These are phyloP conservation scores for Drosophila kurseongensis DNA, from an alignment of 1,140 invertebrate species.

Conservation along the genomic window DNA sequence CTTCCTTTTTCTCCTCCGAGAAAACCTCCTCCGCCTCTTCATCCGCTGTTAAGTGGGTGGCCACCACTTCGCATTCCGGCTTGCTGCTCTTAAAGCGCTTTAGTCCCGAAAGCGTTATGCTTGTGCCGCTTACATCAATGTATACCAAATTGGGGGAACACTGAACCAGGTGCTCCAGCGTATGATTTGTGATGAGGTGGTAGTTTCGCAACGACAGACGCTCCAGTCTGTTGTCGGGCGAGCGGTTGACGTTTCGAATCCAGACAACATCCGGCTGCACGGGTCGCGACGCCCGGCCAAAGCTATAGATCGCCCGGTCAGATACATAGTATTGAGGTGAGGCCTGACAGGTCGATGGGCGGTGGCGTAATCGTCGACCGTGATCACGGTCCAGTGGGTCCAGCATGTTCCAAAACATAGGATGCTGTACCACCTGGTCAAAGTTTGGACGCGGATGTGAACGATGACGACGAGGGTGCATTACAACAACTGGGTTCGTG, in stretches of 20 bases:
- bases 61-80: slow-evolving; percentile 86
- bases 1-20: neutral
- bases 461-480: slow-evolving; percentile 52
- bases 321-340: slow-evolving; percentile 56
- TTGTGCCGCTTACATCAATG: slow-evolving; percentile 88
- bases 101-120: slow-evolving; percentile 86
- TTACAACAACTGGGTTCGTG: slow-evolving; percentile 33
- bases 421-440: slow-evolving; percentile 71
- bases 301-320: slow-evolving; percentile 80
- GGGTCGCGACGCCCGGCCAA: slow-evolving; percentile 68
- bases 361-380: slow-evolving; percentile 27
- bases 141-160: slow-evolving; percentile 86
- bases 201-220: slow-evolving; percentile 86
- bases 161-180: slow-evolving; percentile 86
- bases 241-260: slow-evolving; percentile 75
- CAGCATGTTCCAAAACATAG: slow-evolving; percentile 79
- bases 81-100: slow-evolving; percentile 86
- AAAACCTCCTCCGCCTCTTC: neutral
- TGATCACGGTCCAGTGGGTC: slow-evolving; percentile 66
- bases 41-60: slow-evolving; percentile 74
- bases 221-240: slow-evolving; percentile 74
- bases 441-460: slow-evolving; percentile 48
- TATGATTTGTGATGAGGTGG: slow-evolving; percentile 87
- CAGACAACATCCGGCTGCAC: slow-evolving; percentile 76
- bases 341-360: slow-evolving; percentile 9